These are phyloP conservation scores for Stigmatopora nigra DNA, from an alignment of 2,113 vertebrate genomes.

Conservation along the genomic window DNA sequence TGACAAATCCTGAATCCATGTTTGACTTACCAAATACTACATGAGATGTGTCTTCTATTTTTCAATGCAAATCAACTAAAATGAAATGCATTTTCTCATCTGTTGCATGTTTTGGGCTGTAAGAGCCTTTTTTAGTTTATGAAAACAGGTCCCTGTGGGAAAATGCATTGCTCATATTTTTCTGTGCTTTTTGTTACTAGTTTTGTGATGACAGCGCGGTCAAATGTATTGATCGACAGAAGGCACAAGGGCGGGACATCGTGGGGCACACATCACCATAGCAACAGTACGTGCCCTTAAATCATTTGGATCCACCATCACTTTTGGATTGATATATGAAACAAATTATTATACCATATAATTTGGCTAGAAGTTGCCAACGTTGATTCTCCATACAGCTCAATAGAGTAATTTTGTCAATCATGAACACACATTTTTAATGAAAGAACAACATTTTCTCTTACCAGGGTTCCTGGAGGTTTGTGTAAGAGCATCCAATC, in stretches of 20 bases:
- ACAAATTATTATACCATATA: not conserved
- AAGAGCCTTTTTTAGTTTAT: too few species aligned
- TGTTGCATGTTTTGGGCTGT: not conserved
- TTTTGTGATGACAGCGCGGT: constrained; percentile 21
- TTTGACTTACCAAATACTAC: too few species aligned
- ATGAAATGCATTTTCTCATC: not conserved
- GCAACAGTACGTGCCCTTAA: not conserved
- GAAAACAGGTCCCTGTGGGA: not conserved
- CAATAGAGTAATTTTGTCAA: too few species aligned
- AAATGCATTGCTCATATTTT: not conserved
- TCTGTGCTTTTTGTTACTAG: constrained; percentile 31
- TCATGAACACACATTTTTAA: too few species aligned
- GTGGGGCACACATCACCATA: not conserved
- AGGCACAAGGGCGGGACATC: constrained; percentile 11
- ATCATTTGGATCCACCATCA: not conserved
- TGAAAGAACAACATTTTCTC: not conserved
- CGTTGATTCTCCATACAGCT: not conserved
- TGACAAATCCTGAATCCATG: too few species aligned
- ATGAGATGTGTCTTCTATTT: too few species aligned
- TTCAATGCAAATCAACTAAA: too few species aligned
- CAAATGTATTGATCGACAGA: constrained; percentile 7
- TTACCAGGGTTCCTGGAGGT: constrained; percentile 1
- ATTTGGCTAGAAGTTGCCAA: too few species aligned
- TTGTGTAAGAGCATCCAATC: constrained; percentile 15
- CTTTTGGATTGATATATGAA: not conserved